phyloP scores from a whole-genome alignment of 2,797 vertebrate genomes.

The Danio choprae region DNA sequence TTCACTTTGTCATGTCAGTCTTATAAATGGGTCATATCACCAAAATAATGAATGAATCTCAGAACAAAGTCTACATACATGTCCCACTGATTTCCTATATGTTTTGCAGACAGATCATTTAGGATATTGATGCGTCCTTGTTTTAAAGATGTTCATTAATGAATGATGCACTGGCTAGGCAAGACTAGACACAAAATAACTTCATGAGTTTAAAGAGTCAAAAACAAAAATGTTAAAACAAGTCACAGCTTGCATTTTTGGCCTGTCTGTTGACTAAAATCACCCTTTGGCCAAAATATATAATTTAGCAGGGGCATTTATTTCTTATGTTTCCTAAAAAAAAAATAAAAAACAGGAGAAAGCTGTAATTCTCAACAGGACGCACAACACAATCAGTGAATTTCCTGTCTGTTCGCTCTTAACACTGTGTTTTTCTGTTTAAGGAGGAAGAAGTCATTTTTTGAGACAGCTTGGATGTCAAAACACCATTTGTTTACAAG shows the following conservation, averaged over 20 bases:
- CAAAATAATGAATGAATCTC: too few species aligned
- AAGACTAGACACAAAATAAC: background rate
- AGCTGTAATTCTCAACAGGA: background rate
- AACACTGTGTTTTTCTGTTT: background rate
- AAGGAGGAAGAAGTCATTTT: too few species aligned
- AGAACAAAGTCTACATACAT: too few species aligned
- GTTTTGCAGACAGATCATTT: too few species aligned
- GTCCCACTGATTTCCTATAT: too few species aligned
- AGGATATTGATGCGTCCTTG: too few species aligned
- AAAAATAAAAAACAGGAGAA: background rate
- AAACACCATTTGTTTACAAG: background rate
- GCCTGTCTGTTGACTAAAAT: background rate
- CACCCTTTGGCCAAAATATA: background rate
- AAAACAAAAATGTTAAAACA: background rate
- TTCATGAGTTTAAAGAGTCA: background rate
- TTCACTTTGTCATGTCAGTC: too few species aligned
- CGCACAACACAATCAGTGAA: background rate
- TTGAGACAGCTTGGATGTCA: background rate
- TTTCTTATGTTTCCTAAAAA: background rate
- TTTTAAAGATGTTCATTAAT: too few species aligned
- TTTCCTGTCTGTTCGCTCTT: background rate
- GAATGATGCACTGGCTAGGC: too few species aligned
- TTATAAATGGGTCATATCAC: too few species aligned
- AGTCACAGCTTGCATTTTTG: background rate
- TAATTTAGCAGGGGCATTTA: background rate